Base-by-base conservation (phyloP, 64 coral and sea anemone species). In the Porites lutea region DNA sequence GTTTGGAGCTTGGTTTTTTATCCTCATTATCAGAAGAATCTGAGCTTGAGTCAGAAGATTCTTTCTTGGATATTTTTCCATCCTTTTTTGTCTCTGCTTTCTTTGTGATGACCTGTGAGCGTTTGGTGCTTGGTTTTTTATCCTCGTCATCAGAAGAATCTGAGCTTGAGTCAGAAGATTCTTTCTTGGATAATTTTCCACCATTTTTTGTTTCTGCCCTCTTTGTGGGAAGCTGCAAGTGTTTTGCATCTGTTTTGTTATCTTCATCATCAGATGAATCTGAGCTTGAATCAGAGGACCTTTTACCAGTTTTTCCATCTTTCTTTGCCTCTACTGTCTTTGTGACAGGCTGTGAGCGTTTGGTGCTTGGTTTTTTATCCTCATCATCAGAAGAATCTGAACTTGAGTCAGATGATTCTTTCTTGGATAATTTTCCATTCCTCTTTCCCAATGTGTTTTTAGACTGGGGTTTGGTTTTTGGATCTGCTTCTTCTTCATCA, bases 351-450 rank as follows among this genome's bases (percentile, higher is more conserved):
- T 18, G 51, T 53, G 21, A 13, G 46, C 13, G 2, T 18, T 77
- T 62, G 74, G 45, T 45, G 37, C 58, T 43, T 20, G 18, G 13
- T 43, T 13, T 4, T 5, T 75, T 48, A 61, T 89, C 71, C 47
- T 51, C 52, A 2, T 55, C 79, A 45, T 78, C 89, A 46, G 89
- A 91, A 7, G 53, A 70, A 57, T 91, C 89, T 62, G 89, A 91
- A 21, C 51, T 82, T 2, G 89, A 91, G 23, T 78, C 89, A 52
- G 91, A 59, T 43, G 83, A 58, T 51, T 13, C 83, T 22, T 18
- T 52, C 19, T 60, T 60, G 9, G 55, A 2, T n/a, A n/a, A n/a
- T 60, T 71, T 71, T 3, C 13, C 51, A 12, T 48, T 48, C 6
- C 18, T 71, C 49, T 37, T 45, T 44, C 45, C 59, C 6, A 1